Evolutionary conservation across 1,140 invertebrate species (phyloP).

Genomic region (Macrotrachela quadricornifera): DNA sequence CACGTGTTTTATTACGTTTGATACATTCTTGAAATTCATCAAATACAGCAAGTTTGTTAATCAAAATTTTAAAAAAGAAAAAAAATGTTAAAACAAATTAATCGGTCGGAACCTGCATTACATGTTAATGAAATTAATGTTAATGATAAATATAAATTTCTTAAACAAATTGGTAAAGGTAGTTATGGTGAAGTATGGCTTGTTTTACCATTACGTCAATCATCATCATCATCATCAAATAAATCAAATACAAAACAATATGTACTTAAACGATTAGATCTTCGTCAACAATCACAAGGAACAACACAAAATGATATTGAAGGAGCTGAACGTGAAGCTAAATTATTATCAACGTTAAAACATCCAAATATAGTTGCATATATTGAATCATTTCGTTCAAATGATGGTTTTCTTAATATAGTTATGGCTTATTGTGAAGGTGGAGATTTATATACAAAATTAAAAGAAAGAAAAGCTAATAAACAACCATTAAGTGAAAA

Average conservation of each 20-base stretch:
- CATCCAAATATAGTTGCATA: conserved; percentile 37
- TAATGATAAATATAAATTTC: conserved; percentile 22
- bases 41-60: too few relatives aligned
- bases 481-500: conserved; percentile 22
- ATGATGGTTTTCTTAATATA: conserved; percentile 32
- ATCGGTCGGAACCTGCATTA: too few relatives aligned
- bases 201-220: conserved; percentile 9
- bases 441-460: conserved; percentile 33
- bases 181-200: conserved; percentile 36
- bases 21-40: too few relatives aligned
- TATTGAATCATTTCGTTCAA: conserved; percentile 33
- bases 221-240: too few relatives aligned
- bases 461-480: conserved; percentile 30
- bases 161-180: conserved; percentile 31
- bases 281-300: conserved; percentile 26
- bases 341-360: conserved; percentile 32
- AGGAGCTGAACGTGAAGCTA: conserved; percentile 32
- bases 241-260: conserved; percentile 18
- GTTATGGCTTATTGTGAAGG: conserved; percentile 37
- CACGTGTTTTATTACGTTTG: too few relatives aligned
- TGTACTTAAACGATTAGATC: conserved; percentile 34
- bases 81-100: too few relatives aligned
- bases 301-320: conserved; percentile 18
- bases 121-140: too few relatives aligned
- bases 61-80: too few relatives aligned